Conservation (phyloP, 2,888 invertebrate genomes). For the Pharmacophagus antenor region DNA sequence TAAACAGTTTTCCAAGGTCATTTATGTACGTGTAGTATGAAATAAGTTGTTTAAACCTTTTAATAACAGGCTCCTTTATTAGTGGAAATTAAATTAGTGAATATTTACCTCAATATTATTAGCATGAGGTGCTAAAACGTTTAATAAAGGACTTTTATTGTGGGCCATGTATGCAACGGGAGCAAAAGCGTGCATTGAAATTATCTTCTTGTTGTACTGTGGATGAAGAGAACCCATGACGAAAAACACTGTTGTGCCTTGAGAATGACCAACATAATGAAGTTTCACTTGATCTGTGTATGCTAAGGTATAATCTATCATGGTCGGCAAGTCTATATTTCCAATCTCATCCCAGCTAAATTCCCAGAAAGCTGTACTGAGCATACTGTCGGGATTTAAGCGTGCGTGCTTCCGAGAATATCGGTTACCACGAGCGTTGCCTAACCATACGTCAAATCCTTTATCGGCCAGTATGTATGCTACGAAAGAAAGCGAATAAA, state of each 20-base stretch:
- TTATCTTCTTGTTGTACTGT: conserved; percentile 83
- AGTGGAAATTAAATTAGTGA: not conserved
- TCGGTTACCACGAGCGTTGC: conserved; percentile 87
- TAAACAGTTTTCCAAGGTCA: too few relatives aligned
- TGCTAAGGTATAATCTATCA: conserved; percentile 84
- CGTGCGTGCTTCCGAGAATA: conserved; percentile 80
- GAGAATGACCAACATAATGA: conserved; percentile 90
- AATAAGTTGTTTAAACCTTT: too few relatives aligned
- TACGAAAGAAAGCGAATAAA: not conserved
- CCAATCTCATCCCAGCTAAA: conserved; percentile 92
- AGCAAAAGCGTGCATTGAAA: conserved; percentile 68
- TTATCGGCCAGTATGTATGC: conserved; percentile 35
- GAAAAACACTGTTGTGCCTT: conserved; percentile 82
- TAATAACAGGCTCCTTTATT: not conserved
- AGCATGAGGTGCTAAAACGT: conserved; percentile 62
- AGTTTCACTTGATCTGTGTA: conserved; percentile 80
- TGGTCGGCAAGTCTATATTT: conserved; percentile 86
- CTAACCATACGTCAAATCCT: conserved; percentile 88
- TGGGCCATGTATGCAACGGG: conserved; percentile 56
- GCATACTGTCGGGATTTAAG: conserved; percentile 49
- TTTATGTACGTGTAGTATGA: too few relatives aligned
- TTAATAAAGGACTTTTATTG: conserved; percentile 48
- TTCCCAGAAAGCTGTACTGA: conserved; percentile 76
- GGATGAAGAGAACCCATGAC: conserved; percentile 82
- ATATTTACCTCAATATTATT: conserved; percentile 61